Evolutionary conservation across 1,140 invertebrate species (phyloP).

Genomic region (Aphidius gifuensis): DNA sequence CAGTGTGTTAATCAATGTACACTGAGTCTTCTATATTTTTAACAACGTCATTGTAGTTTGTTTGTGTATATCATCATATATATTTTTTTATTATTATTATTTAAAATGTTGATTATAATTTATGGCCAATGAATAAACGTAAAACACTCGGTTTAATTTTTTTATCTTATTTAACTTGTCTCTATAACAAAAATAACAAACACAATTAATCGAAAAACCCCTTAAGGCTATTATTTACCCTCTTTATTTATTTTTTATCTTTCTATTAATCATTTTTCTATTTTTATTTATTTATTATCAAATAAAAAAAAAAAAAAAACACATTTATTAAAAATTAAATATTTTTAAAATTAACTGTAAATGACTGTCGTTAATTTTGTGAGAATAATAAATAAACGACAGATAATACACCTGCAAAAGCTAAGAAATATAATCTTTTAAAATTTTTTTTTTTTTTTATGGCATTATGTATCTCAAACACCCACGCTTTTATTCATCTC

Average conservation of each 20-base stretch:
- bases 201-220: neutral
- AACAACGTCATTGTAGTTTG: conserved; percentile 39
- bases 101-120: conserved; percentile 49
- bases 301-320: no score
- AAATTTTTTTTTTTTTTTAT: no score
- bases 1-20: neutral
- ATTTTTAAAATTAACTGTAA: no score
- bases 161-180: conserved; percentile 16
- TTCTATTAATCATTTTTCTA: conserved; percentile 5
- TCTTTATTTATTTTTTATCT: conserved; percentile 15
- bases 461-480: no score
- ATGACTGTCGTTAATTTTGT: no score
- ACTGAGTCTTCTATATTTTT: conserved; percentile 25
- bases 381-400: no score
- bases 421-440: no score
- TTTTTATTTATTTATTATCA: no score
- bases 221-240: neutral
- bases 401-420: no score
- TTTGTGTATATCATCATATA: conserved; percentile 26
- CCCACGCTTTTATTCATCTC: no score
- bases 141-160: conserved; percentile 35
- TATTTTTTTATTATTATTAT: conserved; percentile 11
- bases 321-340: no score
- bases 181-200: conserved; percentile 2
- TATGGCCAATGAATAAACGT: conserved; percentile 36